Percentiles rank a stretch among this genome's conserved stretches.
These are phyloP conservation scores for Glaucopsyche alexis DNA, from an alignment of 2,888 invertebrate species.

Conservation along the genomic window DNA sequence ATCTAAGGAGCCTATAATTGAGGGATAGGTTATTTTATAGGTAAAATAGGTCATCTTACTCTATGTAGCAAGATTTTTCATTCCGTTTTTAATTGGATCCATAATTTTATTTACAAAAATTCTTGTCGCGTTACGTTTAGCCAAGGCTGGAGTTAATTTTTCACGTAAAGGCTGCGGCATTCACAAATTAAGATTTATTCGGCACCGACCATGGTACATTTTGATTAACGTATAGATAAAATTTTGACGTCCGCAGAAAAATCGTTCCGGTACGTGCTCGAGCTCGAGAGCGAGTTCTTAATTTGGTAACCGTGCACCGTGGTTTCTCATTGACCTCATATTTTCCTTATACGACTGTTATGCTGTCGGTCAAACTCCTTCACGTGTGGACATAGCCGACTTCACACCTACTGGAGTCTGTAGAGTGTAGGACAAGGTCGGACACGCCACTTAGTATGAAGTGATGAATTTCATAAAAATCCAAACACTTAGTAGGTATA, in stretches of 20 bases:
- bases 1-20: no score
- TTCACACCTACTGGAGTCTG: neutral
- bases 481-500: no score
- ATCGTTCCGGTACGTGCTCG: conserved; percentile 27
- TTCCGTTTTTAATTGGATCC: neutral
- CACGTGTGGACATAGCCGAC: neutral
- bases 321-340: conserved; percentile 26
- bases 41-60: no score
- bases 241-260: conserved; percentile 1
- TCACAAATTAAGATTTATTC: conserved; percentile 15
- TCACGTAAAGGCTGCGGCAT: conserved; percentile 13
- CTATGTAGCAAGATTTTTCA: no score
- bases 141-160: neutral
- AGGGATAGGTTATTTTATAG: no score
- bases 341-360: conserved; percentile 8
- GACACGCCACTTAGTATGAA: neutral
- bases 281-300: conserved; percentile 22
- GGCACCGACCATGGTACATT: neutral
- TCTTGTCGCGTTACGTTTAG: no score
- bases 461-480: neutral
- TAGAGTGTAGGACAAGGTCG: neutral
- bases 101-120: conserved; percentile 3
- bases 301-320: neutral
- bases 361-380: neutral
- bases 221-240: conserved; percentile 23